Conservation (phyloP, 2,797 vertebrate species). For the Synaphobranchus kaupii region DNA sequence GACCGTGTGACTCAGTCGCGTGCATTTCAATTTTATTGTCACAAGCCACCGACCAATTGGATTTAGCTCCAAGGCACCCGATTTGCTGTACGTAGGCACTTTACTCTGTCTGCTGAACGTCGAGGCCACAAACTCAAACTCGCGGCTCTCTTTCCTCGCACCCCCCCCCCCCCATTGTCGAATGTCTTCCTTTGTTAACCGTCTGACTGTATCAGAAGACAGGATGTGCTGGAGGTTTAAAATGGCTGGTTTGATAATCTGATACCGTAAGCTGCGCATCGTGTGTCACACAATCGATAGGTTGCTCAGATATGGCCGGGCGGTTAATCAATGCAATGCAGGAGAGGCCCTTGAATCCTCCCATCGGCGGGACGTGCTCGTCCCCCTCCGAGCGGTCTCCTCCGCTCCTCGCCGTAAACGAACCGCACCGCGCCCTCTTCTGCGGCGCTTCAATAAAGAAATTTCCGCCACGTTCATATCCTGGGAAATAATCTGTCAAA, state of each 20-base stretch:
- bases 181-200: neutral
- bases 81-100: neutral
- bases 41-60: neutral
- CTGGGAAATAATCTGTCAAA: slow-evolving; percentile 20
- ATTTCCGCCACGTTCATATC: neutral
- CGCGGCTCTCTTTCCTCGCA: neutral
- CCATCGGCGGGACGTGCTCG: neutral
- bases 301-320: neutral
- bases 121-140: neutral
- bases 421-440: neutral
- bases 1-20: neutral
- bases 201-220: neutral
- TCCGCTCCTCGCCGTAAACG: neutral
- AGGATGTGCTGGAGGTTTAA: neutral
- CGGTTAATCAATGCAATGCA: slow-evolving; percentile 1
- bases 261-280: neutral
- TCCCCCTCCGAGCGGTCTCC: too few relatives aligned
- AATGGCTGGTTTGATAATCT: neutral
- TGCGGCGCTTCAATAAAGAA: neutral
- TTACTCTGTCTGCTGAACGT: neutral
- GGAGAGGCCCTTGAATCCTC: neutral
- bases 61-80: neutral
- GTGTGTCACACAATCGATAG: neutral
- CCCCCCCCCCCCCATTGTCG: neutral
- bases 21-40: neutral